Base-by-base conservation (phyloP, 2,797 vertebrate species). In the Alosa sapidissima region DNA sequence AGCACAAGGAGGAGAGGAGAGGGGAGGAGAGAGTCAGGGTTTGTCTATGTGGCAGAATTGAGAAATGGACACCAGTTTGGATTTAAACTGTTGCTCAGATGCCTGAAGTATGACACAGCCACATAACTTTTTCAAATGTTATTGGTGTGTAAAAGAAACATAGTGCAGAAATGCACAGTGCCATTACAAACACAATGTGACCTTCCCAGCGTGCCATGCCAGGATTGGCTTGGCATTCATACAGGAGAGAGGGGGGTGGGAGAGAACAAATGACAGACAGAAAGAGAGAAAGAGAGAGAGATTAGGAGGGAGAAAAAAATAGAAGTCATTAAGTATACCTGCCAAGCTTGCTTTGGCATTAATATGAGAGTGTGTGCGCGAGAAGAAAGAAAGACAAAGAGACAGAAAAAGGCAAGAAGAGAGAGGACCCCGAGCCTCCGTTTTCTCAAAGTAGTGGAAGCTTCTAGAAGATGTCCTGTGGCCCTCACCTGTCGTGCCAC, bases 401-500 rank as follows among this genome's bases (percentile, higher is more conserved):
- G 68, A 19, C 0, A 75, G 36, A 45, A 28, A 68, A 28, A 41
- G 65, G 13, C 10, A 72, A 11, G 33, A 11, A 68, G 21, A 28
- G 60, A 28, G n/a, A 28, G 60, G n/a, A 28, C 28, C 28, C 8
- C 7, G 41, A 3, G 55, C 19, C 2, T 58, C 33, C 28, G 28
- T 60, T 41, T 45, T 83, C 16, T 65, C 5, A 9, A 13, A 52
- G 51, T 13, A 11, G 4, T 5, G 3, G n/a, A 21, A 21, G 19
- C 0, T 60, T 72, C 28, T 36, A 72, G 65, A 72, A 14, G 65
- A 14, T 33, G 65, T 41, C 65, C 4, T 72, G 11, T 13, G 5
- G 65, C 9, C 14, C 93, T 91, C 85, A 99, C 98, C 93, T 99
- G 97, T 75, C 98, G 96, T 0, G 98, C 98, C 2, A 98, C 96